Evolutionary conservation across 1,140 invertebrate genomes (phyloP), one percentile per base, ranked within the genome.

Genomic region (Aleiodes sp.): DNA sequence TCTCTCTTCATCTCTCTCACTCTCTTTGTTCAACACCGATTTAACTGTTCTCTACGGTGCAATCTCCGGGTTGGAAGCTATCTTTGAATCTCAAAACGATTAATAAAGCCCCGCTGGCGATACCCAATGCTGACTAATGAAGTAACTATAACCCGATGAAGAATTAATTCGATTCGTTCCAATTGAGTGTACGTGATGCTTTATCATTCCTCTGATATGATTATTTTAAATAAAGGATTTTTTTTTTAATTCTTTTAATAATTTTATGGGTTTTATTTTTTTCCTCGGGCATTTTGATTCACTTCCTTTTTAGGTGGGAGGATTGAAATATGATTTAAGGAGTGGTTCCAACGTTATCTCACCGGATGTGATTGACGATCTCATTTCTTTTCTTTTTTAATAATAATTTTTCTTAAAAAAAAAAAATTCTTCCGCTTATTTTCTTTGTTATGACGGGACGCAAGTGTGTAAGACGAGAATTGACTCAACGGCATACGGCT

Each of bases 401-500:
- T n/a, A n/a, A n/a, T n/a, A n/a, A n/a, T n/a, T n/a, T n/a, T n/a
- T n/a, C n/a, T n/a, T n/a, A n/a, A 94, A 94, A 83, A 84, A 94
- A 66, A 92, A 94, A 8, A 94, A 96, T 80, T 92, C 94, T 84
- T 96, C 94, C 83, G 93, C 92, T 43, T 94, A 94, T 26, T 86
- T 92, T 92, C 24, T 35, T 64, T 31, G 94, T 9, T 95, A 24
- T 19, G 21, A 52, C 10, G n/a, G 19, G 10, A n/a, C n/a, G 46
- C 26, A 12, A 24, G 12, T 52, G 46, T 4, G 46, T 52, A 52
- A 24, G 46, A 52, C 26, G 41, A 65, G 41, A 43, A 65, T 16
- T 16, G 28, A 41, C 10, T 9, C 21, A 19, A 63, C 37, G 35
- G 31, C 26, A 14, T 46, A 65, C 29, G 26, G 63, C 41, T 65